Conservation (phyloP, 2,888 invertebrate genomes). For the Idaea dimidiata region DNA sequence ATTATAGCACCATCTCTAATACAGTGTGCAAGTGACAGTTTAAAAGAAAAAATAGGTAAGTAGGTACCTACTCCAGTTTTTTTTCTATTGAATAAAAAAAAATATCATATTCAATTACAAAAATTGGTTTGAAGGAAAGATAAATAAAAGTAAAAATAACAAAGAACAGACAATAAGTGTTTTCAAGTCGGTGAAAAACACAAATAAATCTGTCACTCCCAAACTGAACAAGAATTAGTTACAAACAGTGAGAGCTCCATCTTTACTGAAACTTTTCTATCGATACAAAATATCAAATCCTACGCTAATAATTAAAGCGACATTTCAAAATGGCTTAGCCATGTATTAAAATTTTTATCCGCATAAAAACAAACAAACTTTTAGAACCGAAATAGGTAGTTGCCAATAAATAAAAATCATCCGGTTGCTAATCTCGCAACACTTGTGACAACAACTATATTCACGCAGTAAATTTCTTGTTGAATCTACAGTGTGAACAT, state of each 20-base stretch:
- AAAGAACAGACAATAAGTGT: neutral
- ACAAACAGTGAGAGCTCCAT: slow-evolving; percentile 61
- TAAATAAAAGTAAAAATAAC: neutral
- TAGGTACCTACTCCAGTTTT: too few species aligned
- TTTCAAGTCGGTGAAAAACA: slow-evolving; percentile 17
- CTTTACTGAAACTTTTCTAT: slow-evolving; percentile 71
- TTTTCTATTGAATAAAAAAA: too few species aligned
- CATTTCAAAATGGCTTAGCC: slow-evolving; percentile 64
- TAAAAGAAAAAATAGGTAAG: neutral
- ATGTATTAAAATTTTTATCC: slow-evolving; percentile 29
- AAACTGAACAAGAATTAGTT: slow-evolving; percentile 43
- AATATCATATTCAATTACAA: too few species aligned
- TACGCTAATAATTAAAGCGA: slow-evolving; percentile 69
- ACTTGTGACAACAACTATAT: slow-evolving; percentile 21
- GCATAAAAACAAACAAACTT: slow-evolving; percentile 28
- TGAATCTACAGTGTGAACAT: neutral
- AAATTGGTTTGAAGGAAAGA: neutral
- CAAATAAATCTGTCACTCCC: slow-evolving; percentile 50
- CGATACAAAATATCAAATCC: slow-evolving; percentile 59
- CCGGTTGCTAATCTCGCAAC: neutral
- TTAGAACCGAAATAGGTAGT: slow-evolving; percentile 51
- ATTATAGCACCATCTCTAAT: neutral
- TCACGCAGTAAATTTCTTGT: neutral
- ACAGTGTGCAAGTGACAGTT: neutral
- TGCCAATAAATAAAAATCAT: slow-evolving; percentile 59